Evolutionary conservation across 2,797 vertebrate genomes (phyloP).

Genomic region (Enoplosus armatus): DNA sequence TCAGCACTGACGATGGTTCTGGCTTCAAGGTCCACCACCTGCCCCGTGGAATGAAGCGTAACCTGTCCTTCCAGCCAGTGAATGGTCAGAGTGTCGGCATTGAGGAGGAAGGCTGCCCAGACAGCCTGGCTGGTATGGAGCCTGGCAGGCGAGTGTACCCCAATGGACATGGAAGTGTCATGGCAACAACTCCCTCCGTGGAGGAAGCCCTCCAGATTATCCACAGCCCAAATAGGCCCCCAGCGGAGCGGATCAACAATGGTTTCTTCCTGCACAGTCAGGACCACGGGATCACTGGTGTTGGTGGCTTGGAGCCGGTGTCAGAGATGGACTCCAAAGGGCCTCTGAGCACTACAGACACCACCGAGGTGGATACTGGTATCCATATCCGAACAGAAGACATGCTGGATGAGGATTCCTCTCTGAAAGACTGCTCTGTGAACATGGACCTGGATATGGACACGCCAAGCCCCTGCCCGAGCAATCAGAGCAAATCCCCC

Average conservation of each 20-base stretch:
- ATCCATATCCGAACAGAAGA: constrained; percentile 96
- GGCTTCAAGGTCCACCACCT: constrained; percentile 86
- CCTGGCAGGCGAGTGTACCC: constrained; percentile 62
- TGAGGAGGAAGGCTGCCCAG: constrained; percentile 87
- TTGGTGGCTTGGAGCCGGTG: constrained; percentile 83
- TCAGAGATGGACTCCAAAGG: constrained; percentile 90
- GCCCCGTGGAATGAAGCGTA: constrained; percentile 89
- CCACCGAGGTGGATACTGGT: constrained; percentile 95
- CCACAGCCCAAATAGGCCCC: constrained; percentile 88
- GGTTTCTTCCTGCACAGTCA: constrained; percentile 96
- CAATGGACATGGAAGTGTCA: constrained; percentile 83
- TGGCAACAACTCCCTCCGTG: constrained; percentile 86
- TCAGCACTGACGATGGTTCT: constrained; percentile 96
- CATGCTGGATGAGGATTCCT: constrained; percentile 97
- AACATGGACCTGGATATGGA: constrained; percentile 97
- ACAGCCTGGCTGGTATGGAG: constrained; percentile 76
- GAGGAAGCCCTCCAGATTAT: constrained; percentile 96
- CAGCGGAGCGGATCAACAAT: constrained; percentile 86
- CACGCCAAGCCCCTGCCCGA: constrained; percentile 91
- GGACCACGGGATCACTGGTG: constrained; percentile 50
- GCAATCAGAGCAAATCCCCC: constrained; percentile 89
- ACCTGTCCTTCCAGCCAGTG: constrained; percentile 93
- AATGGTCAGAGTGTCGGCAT: constrained; percentile 91
- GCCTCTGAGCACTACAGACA: constrained; percentile 88
- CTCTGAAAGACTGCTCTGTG: constrained; percentile 94